Conservation (phyloP, 2,113 vertebrate genomes). For the Sakesphorus luctuosus region DNA sequence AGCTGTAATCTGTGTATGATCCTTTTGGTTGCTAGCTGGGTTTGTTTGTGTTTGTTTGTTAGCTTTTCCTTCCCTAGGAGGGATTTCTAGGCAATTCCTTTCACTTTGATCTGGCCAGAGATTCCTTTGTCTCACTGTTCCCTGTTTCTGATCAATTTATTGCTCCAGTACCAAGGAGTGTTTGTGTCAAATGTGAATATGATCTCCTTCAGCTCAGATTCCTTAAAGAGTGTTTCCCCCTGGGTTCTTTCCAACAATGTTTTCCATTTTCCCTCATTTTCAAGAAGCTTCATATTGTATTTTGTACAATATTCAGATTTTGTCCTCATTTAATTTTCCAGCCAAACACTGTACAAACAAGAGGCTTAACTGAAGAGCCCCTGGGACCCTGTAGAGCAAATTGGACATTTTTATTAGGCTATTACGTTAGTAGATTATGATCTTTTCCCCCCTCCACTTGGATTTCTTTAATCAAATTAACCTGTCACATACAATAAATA, state of each 20-base stretch:
- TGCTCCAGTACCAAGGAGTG: background rate
- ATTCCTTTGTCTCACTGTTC: background rate
- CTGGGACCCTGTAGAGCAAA: background rate
- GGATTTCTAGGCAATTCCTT: background rate
- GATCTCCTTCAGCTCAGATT: background rate
- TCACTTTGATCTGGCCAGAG: background rate
- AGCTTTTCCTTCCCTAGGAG: background rate
- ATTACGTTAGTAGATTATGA: background rate
- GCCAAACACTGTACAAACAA: background rate
- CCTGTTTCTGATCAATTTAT: background rate
- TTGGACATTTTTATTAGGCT: background rate
- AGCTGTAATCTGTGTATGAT: background rate
- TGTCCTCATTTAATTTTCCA: background rate
- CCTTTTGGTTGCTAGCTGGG: background rate
- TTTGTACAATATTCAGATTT: background rate
- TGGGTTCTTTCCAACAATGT: background rate
- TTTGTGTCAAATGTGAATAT: background rate
- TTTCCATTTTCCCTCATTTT: background rate
- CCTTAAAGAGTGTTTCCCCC: background rate
- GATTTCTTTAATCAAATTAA: background rate
- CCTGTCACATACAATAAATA: background rate
- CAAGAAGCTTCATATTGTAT: background rate
- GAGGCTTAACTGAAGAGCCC: background rate
- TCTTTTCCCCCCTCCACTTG: background rate
- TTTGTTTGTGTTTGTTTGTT: background rate